Base-by-base conservation (phyloP, 2,113 vertebrate species). In the Polypterus bichir region DNA sequence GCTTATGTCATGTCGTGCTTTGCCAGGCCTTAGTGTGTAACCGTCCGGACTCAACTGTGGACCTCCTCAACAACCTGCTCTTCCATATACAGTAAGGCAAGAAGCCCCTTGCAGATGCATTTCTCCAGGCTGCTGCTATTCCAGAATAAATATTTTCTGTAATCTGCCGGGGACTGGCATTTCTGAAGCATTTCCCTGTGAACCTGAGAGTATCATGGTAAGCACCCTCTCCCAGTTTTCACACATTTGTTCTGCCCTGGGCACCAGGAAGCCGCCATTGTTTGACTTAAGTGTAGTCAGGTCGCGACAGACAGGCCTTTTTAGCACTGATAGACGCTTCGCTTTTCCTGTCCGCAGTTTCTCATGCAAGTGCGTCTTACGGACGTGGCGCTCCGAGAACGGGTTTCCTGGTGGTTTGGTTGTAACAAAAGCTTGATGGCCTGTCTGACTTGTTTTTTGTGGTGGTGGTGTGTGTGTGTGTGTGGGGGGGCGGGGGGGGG, bases 221-320 rank as follows among this genome's bases (percentile, higher is more conserved):
- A 84, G 79, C 76, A 71, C 69, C 56, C 75, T 70, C 66, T 61
- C 51, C 57, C 60, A 7, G 66, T 77, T 80, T 85, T 84, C 79
- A 86, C 82, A 82, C 76, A 63, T 83, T 84, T 86, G 77, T 86
- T 79, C 79, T 72, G 74, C 78, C 77, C 61, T 65, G 80, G 81
- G 81, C 80, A 82, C 77, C 82, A 92, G 92, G 92, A 95, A 93
- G 77, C 76, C 57, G 69, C 84, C 68, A 94, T 97, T 97, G 92
- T 95, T 92, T 83, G 70, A 64, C 67, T 62, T 69, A 66, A 57
- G 63, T 69, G 54, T 64, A 73, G 75, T 72, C 66, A 66, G 62
- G 72, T 76, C 71, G 71, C 73, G 67, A 69, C 72, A 74, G 77
- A 84, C 79, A 79, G 73, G 68, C 69, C 78, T 65, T 66, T 60